Base-by-base conservation (phyloP, 2,797 vertebrate species). In the Epinephelus coioides region DNA sequence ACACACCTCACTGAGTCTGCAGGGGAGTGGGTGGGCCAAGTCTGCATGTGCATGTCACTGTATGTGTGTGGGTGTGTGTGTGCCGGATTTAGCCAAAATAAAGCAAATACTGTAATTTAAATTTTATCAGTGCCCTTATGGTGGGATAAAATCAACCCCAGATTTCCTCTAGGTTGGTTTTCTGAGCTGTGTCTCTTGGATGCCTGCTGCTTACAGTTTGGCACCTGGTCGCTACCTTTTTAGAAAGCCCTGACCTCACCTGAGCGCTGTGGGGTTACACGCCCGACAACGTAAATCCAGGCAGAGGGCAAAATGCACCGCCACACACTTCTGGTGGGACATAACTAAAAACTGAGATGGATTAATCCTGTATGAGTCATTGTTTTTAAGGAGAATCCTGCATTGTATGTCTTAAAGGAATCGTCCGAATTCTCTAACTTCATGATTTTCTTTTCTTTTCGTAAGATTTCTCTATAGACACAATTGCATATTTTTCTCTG, bases 1-100 rank as follows among this genome's bases (percentile, higher is more conserved):
- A 76, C 89, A 92, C 89, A 94, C 92, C 89, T 94, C 90, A 91
- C 78, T 91, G 91, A 84, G 49, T 90, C 85, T 91, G 85, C 63
- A 79, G 75, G 71, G 70, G 81, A 91, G 79, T 74, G 60, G 77
- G 81, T 86, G 73, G 71, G 72, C 82, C 73, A 53, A 19, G 40
- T 65, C 53, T 67, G 50, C 61, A 44, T 77, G 72, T 71, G 66
- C 46, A 27, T 82, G 85, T 81, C 43, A 46, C 57, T 74, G 50
- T 75, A 12, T 49, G 46, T 74, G 21, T 68, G 40, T 40, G 53
- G 15, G 57, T 74, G 27, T 54, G 23, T 47, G 49, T 62, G 56
- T 67, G 46, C 47, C 61, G 40, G 12, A 34, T 69, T 73, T 64
- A 38, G 27, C 25, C 10, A 76, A 69, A 59, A 64, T 62, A 55